Percentiles rank a stretch among this genome's conserved stretches.
These are phyloP conservation scores for Xenotilapia leptura DNA, from an alignment of 2,113 vertebrate species.

Conservation along the genomic window DNA sequence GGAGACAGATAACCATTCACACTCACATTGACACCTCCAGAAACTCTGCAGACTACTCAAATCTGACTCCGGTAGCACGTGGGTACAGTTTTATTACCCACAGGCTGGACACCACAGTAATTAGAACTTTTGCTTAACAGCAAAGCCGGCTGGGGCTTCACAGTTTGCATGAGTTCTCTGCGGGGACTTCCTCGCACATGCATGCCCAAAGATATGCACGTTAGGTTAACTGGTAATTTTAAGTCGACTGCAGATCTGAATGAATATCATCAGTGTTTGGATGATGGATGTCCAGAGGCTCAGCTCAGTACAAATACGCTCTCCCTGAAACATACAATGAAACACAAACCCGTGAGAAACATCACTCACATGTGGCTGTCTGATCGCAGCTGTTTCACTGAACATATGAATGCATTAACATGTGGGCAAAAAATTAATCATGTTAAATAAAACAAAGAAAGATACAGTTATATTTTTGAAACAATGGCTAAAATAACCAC, in stretches of 20 bases:
- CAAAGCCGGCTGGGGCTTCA: neutral
- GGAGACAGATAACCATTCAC: neutral
- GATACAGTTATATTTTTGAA: neutral
- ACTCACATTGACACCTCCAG: neutral
- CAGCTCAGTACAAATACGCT: neutral
- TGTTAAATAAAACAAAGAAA: neutral
- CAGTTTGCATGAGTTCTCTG: neutral
- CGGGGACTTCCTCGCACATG: neutral
- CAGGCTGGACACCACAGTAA: neutral
- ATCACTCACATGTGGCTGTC: neutral
- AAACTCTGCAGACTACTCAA: neutral
- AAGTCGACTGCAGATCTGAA: neutral
- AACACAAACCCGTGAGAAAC: neutral
- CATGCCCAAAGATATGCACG: neutral
- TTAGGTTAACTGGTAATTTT: neutral
- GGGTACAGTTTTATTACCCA: neutral
- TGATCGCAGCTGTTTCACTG: accelerated
- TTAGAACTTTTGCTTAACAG: neutral
- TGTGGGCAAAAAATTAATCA: neutral
- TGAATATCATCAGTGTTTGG: neutral
- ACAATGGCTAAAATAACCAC: neutral
- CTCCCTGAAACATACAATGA: neutral
- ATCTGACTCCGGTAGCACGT: neutral
- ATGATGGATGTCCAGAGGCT: neutral
- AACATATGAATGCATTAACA: neutral